These are phyloP conservation scores for Aegithalos caudatus DNA, from an alignment of 2,113 vertebrate species.

Conservation along the genomic window DNA sequence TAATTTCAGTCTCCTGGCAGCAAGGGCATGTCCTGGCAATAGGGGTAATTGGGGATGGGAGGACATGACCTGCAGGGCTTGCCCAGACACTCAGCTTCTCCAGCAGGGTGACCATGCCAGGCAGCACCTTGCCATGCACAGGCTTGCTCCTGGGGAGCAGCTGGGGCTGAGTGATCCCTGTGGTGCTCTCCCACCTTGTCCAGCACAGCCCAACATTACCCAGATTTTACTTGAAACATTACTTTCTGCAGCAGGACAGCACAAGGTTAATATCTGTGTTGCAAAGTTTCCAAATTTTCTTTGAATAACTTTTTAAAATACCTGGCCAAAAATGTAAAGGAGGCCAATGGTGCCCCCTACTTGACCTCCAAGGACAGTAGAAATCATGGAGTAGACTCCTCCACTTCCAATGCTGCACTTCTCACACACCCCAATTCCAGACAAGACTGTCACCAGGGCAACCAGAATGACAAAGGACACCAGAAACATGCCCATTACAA, in stretches of 20 bases:
- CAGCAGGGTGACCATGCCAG: background rate
- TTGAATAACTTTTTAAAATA: background rate
- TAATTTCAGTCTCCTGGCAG: background rate
- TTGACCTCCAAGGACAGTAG: conserved; percentile 87
- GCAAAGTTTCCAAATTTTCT: background rate
- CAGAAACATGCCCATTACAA: conserved; percentile 87
- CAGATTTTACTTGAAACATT: background rate
- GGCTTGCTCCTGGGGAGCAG: background rate
- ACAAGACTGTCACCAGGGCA: conserved; percentile 90
- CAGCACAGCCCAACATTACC: background rate
- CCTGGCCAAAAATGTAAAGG: conserved; percentile 96
- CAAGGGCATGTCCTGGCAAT: background rate
- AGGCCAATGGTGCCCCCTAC: conserved; percentile 89
- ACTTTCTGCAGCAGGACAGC: background rate
- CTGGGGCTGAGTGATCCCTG: background rate
- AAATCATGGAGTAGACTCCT: conserved; percentile 95
- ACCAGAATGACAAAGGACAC: conserved; percentile 89
- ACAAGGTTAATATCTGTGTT: background rate
- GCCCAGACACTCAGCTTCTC: background rate
- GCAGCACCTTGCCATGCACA: background rate
- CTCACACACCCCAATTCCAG: conserved; percentile 88
- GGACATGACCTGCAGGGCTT: background rate
- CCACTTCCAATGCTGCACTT: conserved; percentile 83
- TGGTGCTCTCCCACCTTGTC: background rate
- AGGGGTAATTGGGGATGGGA: background rate